Evolutionary conservation across 1,140 invertebrate species (phyloP).

Genomic region (Bombus consobrinus): DNA sequence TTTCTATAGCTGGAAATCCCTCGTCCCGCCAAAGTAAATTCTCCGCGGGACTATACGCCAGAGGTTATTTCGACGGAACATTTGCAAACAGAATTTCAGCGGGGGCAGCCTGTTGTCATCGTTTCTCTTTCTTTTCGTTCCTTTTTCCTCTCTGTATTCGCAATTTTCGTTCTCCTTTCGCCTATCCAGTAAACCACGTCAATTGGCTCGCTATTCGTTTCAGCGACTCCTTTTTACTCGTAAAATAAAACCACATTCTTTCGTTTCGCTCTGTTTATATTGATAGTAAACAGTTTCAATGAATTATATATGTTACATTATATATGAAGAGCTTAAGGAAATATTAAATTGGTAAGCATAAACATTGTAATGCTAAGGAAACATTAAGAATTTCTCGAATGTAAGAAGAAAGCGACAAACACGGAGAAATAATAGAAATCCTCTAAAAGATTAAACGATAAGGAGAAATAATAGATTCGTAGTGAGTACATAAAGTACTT

Average conservation of each 20-base stretch:
- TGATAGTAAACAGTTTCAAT: not conserved
- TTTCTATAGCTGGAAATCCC: constrained; percentile 20
- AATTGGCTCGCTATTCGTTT: not conserved
- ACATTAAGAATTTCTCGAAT: not conserved
- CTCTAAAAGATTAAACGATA: too few species aligned
- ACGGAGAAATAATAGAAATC: not conserved
- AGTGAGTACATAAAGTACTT: not conserved
- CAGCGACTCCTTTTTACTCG: not conserved
- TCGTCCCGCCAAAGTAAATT: constrained; percentile 51
- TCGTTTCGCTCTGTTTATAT: not conserved
- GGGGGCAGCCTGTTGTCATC: constrained; percentile 29
- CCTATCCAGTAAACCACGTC: not conserved
- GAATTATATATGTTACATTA: too few species aligned
- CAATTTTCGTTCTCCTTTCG: not conserved
- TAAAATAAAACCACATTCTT: not conserved
- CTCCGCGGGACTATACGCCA: constrained; percentile 20
- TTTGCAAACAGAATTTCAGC: constrained; percentile 60
- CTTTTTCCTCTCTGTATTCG: not conserved
- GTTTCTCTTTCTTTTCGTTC: not conserved
- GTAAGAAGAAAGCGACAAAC: not conserved
- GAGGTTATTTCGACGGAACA: constrained; percentile 49
- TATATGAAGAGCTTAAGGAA: too few species aligned
- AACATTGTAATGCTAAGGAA: not conserved
- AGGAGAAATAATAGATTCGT: not conserved
- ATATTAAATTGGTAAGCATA: not conserved